Conservation (phyloP, 2,797 vertebrate species). For the Eupleurogrammus muticus region DNA sequence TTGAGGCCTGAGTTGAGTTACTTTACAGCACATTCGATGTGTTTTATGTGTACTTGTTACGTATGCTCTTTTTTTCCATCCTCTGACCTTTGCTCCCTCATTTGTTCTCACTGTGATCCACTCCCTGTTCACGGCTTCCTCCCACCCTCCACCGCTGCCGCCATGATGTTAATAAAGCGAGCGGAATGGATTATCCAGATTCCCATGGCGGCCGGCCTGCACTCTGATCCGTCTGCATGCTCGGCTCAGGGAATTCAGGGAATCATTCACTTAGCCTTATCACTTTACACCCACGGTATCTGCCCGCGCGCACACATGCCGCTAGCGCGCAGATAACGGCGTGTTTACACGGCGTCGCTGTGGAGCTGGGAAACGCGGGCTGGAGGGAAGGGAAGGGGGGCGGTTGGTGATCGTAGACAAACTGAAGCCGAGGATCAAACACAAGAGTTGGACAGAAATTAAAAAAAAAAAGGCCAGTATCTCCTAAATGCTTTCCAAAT, state of each 20-base stretch:
- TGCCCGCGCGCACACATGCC: slow-evolving; percentile 26
- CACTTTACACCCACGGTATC: slow-evolving; percentile 63
- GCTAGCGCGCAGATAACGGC: slow-evolving; percentile 36
- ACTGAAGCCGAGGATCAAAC: slow-evolving; percentile 12
- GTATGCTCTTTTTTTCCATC: neutral
- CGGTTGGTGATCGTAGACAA: slow-evolving; percentile 9
- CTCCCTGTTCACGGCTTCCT: slow-evolving; percentile 21
- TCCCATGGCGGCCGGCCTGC: slow-evolving; percentile 72
- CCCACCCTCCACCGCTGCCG: slow-evolving; percentile 23
- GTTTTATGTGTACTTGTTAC: neutral
- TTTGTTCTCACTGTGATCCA: slow-evolving; percentile 41
- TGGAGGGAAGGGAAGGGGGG: too few species aligned
- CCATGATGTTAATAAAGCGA: slow-evolving; percentile 74
- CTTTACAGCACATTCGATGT: neutral
- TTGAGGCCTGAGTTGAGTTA: neutral
- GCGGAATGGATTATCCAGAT: slow-evolving; percentile 76
- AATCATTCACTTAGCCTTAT: slow-evolving; percentile 79
- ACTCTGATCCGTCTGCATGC: slow-evolving; percentile 58
- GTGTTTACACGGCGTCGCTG: slow-evolving; percentile 45
- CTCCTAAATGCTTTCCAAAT: slow-evolving; percentile 50
- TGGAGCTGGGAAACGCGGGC: slow-evolving; percentile 38
- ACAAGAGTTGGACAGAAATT: slow-evolving; percentile 5
- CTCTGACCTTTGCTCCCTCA: slow-evolving; percentile 23
- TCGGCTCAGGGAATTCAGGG: too few species aligned
- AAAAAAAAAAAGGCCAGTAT: slow-evolving; percentile 16